phyloP scores from a whole-genome alignment of 2,888 invertebrate genomes.

The Mystacides longicornis region DNA sequence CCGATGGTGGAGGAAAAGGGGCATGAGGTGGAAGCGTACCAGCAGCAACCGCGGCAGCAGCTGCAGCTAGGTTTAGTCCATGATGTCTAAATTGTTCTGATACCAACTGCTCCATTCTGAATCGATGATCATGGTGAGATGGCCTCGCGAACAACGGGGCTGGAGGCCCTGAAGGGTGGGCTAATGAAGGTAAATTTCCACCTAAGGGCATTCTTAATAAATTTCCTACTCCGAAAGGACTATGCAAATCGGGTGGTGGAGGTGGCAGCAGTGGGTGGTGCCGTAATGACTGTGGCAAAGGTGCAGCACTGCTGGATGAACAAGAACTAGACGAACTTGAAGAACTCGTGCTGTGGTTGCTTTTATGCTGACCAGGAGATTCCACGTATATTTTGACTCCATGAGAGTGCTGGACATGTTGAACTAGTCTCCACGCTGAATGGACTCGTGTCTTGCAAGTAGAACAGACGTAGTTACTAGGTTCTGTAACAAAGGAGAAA shows the following conservation, averaged over 20 bases:
- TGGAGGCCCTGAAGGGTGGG: conserved; percentile 63
- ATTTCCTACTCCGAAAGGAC: conserved; percentile 66
- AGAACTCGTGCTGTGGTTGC: conserved; percentile 52
- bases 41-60: conserved; percentile 61
- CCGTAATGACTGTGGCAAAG: conserved; percentile 55
- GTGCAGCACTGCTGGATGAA: conserved; percentile 50
- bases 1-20: conserved; percentile 53
- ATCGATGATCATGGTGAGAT: conserved; percentile 68
- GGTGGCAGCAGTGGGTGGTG: conserved; percentile 63
- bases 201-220: conserved; percentile 71
- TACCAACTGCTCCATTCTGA: conserved; percentile 77
- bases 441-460: conserved; percentile 87
- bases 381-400: conserved; percentile 90
- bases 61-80: conserved; percentile 68
- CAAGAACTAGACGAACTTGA: conserved; percentile 43
- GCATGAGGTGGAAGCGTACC: conserved; percentile 55
- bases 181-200: conserved; percentile 52
- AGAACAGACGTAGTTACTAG: conserved; percentile 88
- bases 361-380: conserved; percentile 30
- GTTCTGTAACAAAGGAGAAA: conserved; percentile 62
- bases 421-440: conserved; percentile 93
- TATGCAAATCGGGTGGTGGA: conserved; percentile 66
- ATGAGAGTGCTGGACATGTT: conserved; percentile 91
- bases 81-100: conserved; percentile 77
- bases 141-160: conserved; percentile 71